A percentile compares a stretch with the other conserved stretches of the same genome.
Evolutionary conservation across 2,888 invertebrate genomes (phyloP).

Genomic region (Emmelina monodactyla): DNA sequence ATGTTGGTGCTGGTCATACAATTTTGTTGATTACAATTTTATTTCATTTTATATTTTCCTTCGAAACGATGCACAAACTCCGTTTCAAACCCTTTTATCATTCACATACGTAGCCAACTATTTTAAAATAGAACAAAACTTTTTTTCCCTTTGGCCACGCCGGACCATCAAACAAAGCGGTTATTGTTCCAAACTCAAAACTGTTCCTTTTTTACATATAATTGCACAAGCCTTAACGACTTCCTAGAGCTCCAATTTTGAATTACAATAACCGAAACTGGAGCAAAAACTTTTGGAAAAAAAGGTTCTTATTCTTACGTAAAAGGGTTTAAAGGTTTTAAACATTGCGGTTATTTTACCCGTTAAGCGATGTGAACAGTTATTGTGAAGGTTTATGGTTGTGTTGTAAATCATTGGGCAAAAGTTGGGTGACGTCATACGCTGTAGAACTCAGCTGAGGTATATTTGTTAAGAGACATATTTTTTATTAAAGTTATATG

Average conservation of each 20-base stretch:
- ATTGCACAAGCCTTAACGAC: constrained; percentile 48
- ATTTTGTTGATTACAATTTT: too few species aligned
- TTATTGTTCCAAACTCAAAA: not conserved
- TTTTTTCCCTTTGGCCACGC: too few species aligned
- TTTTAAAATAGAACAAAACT: too few species aligned
- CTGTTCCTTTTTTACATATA: constrained; percentile 57
- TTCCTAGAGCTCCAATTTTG: constrained; percentile 31
- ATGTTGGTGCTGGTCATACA: too few species aligned
- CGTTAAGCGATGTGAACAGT: constrained; percentile 43
- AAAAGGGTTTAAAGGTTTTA: constrained; percentile 64
- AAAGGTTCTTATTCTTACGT: constrained; percentile 38
- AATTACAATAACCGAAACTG: constrained; percentile 38
- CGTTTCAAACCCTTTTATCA: too few species aligned
- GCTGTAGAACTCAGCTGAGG: too few species aligned
- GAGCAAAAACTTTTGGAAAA: constrained; percentile 48
- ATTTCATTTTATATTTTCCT: too few species aligned
- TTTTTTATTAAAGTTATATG: too few species aligned
- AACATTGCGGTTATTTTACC: constrained; percentile 52
- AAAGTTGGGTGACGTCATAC: constrained; percentile 48
- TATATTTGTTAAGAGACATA: too few species aligned
- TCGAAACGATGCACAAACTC: too few species aligned
- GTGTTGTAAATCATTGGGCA: constrained; percentile 60
- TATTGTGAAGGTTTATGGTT: constrained; percentile 56
- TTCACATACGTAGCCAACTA: too few species aligned
- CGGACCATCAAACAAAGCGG: constrained; percentile 1